Conservation (phyloP, 2,113 vertebrate species). For the Suricata suricatta region DNA sequence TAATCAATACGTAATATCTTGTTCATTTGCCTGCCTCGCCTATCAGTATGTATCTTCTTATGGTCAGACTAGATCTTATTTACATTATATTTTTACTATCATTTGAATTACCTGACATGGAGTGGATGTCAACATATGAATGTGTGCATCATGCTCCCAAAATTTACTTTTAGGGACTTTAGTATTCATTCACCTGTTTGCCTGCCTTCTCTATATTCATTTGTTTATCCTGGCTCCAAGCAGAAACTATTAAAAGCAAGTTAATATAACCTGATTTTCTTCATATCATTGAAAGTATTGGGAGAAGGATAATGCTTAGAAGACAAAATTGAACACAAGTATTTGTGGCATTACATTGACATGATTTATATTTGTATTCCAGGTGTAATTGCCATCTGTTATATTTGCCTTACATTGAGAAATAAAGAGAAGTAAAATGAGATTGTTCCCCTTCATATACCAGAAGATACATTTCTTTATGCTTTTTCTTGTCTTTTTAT, state of each 20-base stretch:
- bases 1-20: not conserved
- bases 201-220: not conserved
- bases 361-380: not conserved
- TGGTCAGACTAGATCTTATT: not conserved
- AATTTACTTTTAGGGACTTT: not conserved
- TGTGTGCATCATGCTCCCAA: not conserved
- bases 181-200: not conserved
- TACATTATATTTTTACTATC: not conserved
- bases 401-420: not conserved
- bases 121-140: not conserved
- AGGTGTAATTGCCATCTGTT: not conserved
- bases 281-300: not conserved
- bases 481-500: not conserved
- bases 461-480: not conserved
- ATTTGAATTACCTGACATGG: not conserved
- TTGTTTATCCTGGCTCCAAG: not conserved
- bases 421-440: not conserved
- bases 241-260: not conserved
- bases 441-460: not conserved
- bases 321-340: not conserved
- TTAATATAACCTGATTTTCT: not conserved
- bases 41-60: not conserved
- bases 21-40: not conserved
- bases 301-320: not conserved
- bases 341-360: not conserved